Evolutionary conservation across 2,113 vertebrate genomes (phyloP).

Genomic region (Hippocampus abdominalis): DNA sequence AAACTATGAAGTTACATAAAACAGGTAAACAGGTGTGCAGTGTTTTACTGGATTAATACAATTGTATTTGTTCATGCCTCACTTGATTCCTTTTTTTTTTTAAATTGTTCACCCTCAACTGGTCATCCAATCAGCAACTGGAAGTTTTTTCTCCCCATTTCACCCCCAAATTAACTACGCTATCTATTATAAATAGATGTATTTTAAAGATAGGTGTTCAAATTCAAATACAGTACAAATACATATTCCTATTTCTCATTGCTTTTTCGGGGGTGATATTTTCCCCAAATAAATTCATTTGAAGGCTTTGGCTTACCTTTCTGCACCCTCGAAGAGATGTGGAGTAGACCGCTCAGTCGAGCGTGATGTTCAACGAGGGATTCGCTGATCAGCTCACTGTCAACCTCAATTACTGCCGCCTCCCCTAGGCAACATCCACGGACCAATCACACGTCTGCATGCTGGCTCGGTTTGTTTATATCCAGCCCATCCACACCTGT

Average conservation of each 20-base stretch:
- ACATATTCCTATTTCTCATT: not conserved
- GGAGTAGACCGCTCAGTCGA: not conserved
- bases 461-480: slow-evolving; percentile 20
- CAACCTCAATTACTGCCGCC: slow-evolving; percentile 57
- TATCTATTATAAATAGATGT: no score
- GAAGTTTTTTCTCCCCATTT: no score
- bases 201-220: not conserved
- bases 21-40: not conserved
- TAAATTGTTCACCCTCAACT: not conserved
- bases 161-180: not conserved
- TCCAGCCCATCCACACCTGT: not conserved
- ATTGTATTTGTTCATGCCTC: not conserved
- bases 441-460: slow-evolving; percentile 49
- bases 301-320: slow-evolving; percentile 46
- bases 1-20: not conserved
- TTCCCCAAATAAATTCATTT: not conserved
- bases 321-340: not conserved
- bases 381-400: slow-evolving; percentile 55
- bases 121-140: not conserved
- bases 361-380: slow-evolving; percentile 1
- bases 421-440: slow-evolving; percentile 40
- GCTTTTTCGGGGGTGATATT: not conserved
- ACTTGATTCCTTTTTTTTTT: no score
- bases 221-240: not conserved
- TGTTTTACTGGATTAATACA: not conserved